These are phyloP conservation scores for Meles meles DNA, from an alignment of 2,113 vertebrate genomes.

Conservation along the genomic window DNA sequence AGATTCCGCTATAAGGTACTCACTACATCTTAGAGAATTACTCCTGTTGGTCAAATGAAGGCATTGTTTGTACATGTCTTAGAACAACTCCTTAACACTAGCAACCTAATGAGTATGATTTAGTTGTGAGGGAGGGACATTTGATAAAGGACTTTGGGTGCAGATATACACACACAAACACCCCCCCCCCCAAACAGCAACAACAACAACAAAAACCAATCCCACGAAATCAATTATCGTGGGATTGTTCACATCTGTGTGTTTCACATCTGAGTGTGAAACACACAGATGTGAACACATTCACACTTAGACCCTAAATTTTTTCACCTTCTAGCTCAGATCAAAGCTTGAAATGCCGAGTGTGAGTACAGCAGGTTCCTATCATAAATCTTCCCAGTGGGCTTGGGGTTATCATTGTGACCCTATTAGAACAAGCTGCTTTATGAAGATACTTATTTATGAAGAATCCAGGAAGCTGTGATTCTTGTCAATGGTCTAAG, in stretches of 20 bases:
- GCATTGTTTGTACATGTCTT: fast-evolving
- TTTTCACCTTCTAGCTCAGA: neutral
- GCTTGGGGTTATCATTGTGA: neutral
- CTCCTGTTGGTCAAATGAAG: neutral
- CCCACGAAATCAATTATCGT: neutral
- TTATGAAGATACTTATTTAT: neutral
- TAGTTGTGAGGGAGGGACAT: neutral
- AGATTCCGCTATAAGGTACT: neutral
- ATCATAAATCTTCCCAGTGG: neutral
- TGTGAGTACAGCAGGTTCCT: fast-evolving
- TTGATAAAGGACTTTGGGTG: neutral
- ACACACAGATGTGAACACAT: neutral
- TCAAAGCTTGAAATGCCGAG: neutral
- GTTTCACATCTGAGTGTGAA: too few species aligned
- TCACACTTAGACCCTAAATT: neutral
- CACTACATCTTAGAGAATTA: neutral
- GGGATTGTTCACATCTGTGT: too few species aligned
- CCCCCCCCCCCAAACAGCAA: too few species aligned
- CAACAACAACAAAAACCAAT: neutral
- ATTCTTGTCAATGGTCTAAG: neutral
- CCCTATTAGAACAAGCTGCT: neutral
- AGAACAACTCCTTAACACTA: neutral
- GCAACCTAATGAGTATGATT: neutral
- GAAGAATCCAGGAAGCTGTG: neutral
- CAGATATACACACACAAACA: neutral